Conservation (phyloP, 92 coral and sea anemone genomes). For the Hydrozoanthus gracilis region DNA sequence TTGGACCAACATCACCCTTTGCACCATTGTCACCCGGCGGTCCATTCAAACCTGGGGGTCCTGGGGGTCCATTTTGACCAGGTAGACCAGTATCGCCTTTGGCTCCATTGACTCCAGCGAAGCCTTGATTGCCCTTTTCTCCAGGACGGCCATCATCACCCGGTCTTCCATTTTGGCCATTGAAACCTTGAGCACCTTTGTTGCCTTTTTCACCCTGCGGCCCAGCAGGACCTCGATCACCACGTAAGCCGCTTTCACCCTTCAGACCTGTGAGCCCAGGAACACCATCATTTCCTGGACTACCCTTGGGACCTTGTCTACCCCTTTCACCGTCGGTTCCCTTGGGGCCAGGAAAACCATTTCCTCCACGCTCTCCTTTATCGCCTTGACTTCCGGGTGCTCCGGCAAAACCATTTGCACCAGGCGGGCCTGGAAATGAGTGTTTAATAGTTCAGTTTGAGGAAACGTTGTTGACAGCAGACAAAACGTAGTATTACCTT, state of each 20-base stretch:
- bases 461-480: too few species aligned
- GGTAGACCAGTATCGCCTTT: slow-evolving; percentile 59
- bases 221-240: slow-evolving; percentile 43
- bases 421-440: slow-evolving; percentile 36
- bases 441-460: neutral
- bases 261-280: slow-evolving; percentile 36
- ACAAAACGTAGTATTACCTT: too few species aligned
- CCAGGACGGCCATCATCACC: slow-evolving; percentile 76
- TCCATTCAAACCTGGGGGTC: slow-evolving; percentile 36
- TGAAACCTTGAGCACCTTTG: slow-evolving; percentile 36
- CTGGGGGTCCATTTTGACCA: slow-evolving; percentile 59
- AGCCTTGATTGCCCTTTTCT: slow-evolving; percentile 59
- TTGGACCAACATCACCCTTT: slow-evolving; percentile 46
- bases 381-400: slow-evolving; percentile 53
- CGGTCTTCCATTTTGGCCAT: slow-evolving; percentile 40
- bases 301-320: slow-evolving; percentile 56
- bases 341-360: slow-evolving; percentile 1
- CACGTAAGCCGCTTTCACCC: slow-evolving; percentile 46
- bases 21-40: slow-evolving; percentile 45
- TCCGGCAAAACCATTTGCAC: slow-evolving; percentile 50
- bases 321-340: slow-evolving; percentile 64
- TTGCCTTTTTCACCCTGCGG: slow-evolving; percentile 32
- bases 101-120: slow-evolving; percentile 55
- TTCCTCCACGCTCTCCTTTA: slow-evolving; percentile 49
- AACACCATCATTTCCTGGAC: slow-evolving; percentile 25